phyloP scores from a whole-genome alignment of 2,888 invertebrate species.

The Leptopilina myrica region DNA sequence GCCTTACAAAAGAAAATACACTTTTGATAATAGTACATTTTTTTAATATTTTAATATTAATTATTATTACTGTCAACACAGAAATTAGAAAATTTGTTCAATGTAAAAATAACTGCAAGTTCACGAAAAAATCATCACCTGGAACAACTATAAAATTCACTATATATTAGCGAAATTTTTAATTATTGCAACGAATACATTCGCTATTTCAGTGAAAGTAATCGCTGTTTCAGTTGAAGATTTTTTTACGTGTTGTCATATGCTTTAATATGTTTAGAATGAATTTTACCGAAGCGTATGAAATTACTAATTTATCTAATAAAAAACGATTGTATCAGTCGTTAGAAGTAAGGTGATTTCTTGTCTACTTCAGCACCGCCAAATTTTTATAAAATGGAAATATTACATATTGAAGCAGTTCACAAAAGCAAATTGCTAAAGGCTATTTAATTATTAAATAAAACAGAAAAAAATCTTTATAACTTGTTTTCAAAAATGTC shows the following conservation, averaged over 20 bases:
- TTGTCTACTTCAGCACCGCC: constrained; percentile 50
- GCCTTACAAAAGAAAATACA: too few species aligned
- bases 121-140: too few species aligned
- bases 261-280: constrained; percentile 20
- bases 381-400: constrained; percentile 11
- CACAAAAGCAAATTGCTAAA: constrained; percentile 11
- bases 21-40: too few species aligned
- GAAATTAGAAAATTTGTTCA: neutral
- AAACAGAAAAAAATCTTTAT: neutral
- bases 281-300: constrained; percentile 52
- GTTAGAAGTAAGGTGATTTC: constrained; percentile 42
- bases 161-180: too few species aligned
- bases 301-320: constrained; percentile 52
- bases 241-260: neutral
- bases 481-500: neutral
- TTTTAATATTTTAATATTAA: neutral
- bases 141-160: too few species aligned
- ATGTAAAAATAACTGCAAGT: too few species aligned
- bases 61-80: neutral
- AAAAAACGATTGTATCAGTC: constrained; percentile 64
- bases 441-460: neutral
- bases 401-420: constrained; percentile 21
- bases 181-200: too few species aligned
- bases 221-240: too few species aligned
- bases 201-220: too few species aligned